Base-by-base conservation (phyloP, 2,888 invertebrate genomes). In the Exocentrus adspersus region DNA sequence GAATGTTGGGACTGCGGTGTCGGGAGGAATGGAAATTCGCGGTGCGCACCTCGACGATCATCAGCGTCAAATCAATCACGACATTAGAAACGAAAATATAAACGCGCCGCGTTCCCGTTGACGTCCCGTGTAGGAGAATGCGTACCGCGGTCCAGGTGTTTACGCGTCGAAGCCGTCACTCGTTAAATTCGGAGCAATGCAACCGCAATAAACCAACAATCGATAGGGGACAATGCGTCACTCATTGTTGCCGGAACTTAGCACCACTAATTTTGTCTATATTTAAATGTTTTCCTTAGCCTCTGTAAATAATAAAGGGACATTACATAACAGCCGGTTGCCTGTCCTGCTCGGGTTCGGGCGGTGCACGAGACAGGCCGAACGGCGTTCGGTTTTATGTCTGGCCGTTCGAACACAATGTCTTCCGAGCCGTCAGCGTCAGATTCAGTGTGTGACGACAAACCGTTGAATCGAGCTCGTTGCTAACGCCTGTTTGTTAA, bases 371-470 rank as follows among this genome's bases (percentile, higher is more conserved):
- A 69, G 61, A 65, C 65, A 59, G 30, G 30, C 78, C 81, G 81
- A 81, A 42, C 67, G 61, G 66, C 60, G 19, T 52, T 80, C 81
- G 81, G 77, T 10, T 74, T 71, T 76, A 75, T 74, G 80, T 79
- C 80, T 80, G 78, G 80, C 75, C 72, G 70, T 73, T 75, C 64
- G 65, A 68, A 67, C 70, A 70, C 65, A 66, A 68, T 64, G 72
- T 72, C 67, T 67, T 71, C 69, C 74, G 68, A 68, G 74, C 73
- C 73, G 72, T 71, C 75, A 67, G 75, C 73, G 72, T 71, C 75
- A 67, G 75, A 74, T 75, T 78, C 80, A 81, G 81, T 81, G 78
- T 76, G 78, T 79, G 79, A 77, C 80, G 78, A 79, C 76, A 75
- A 73, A 73, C 72, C 71, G 74, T 66, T 60, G 54, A 59, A 58